These are phyloP conservation scores for Leuctra nigra DNA, from an alignment of 2,888 invertebrate species.

Conservation along the genomic window DNA sequence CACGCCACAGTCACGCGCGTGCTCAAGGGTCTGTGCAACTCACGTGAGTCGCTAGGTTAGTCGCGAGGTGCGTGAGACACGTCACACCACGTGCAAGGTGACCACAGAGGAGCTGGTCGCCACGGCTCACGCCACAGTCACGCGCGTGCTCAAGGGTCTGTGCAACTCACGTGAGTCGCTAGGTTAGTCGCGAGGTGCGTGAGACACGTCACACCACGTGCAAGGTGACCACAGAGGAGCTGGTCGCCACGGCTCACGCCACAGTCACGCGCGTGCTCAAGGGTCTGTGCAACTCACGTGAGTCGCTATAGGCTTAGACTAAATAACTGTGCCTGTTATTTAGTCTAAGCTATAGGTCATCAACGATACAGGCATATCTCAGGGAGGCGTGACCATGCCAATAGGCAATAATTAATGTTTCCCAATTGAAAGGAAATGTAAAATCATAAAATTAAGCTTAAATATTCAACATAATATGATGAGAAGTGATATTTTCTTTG, in stretches of 20 bases:
- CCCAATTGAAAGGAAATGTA: too few relatives aligned
- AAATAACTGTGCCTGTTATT: too few relatives aligned
- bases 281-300: constrained; percentile 39
- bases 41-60: constrained; percentile 34
- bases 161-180: constrained; percentile 38
- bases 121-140: constrained; percentile 40
- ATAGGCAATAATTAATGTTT: too few relatives aligned
- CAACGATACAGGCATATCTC: too few relatives aligned
- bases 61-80: constrained; percentile 37
- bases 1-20: constrained; percentile 40
- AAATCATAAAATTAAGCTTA: too few relatives aligned
- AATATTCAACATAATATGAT: too few relatives aligned
- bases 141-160: constrained; percentile 39
- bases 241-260: constrained; percentile 40
- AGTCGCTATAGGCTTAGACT: too few relatives aligned
- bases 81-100: constrained; percentile 39
- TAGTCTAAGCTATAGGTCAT: too few relatives aligned
- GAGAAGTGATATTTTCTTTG: too few relatives aligned
- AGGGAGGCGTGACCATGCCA: too few relatives aligned
- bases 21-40: constrained; percentile 39
- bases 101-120: constrained; percentile 39
- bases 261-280: constrained; percentile 40
- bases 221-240: constrained; percentile 38
- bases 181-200: constrained; percentile 33
- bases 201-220: constrained; percentile 40